phyloP scores from a whole-genome alignment of 2,113 vertebrate species.

The Fregetta grallaria region DNA sequence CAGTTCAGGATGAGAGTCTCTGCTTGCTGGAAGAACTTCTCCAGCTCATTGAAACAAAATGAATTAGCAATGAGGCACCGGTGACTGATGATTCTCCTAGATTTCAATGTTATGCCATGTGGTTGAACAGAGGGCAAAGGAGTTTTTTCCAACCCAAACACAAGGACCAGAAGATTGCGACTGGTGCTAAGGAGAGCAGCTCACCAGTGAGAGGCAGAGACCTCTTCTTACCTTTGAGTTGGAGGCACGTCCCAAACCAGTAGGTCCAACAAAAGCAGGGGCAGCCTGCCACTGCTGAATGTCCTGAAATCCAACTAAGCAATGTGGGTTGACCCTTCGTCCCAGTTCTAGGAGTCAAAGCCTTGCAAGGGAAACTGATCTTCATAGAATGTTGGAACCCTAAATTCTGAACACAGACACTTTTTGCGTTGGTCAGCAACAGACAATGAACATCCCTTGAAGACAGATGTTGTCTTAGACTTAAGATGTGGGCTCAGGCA shows the following conservation, averaged over 20 bases:
- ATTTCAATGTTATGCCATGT: neutral
- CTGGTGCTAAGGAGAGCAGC: slow-evolving; percentile 33
- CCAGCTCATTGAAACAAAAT: neutral
- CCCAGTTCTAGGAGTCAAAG: slow-evolving; percentile 58
- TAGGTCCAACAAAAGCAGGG: slow-evolving; percentile 37
- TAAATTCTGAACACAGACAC: slow-evolving; percentile 62
- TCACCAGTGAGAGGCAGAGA: neutral
- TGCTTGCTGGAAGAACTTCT: neutral
- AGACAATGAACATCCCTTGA: slow-evolving; percentile 7
- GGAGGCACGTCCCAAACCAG: slow-evolving; percentile 60
- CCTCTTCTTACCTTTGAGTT: slow-evolving; percentile 45
- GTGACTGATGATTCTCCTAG: neutral
- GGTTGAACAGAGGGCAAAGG: neutral
- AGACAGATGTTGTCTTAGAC: neutral
- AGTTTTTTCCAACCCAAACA: slow-evolving; percentile 20
- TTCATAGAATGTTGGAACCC: slow-evolving; percentile 55
- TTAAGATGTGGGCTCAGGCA: slow-evolving; percentile 21
- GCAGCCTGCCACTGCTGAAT: slow-evolving; percentile 34
- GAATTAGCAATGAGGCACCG: neutral
- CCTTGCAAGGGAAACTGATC: slow-evolving; percentile 62
- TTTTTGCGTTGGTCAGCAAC: slow-evolving; percentile 24
- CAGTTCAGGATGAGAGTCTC: neutral
- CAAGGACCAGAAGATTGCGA: neutral
- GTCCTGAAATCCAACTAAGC: slow-evolving; percentile 51
- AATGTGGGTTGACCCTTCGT: slow-evolving; percentile 50